Evolutionary conservation across 1,140 invertebrate genomes (phyloP).

Genomic region (Ceratosolen solmsi): DNA sequence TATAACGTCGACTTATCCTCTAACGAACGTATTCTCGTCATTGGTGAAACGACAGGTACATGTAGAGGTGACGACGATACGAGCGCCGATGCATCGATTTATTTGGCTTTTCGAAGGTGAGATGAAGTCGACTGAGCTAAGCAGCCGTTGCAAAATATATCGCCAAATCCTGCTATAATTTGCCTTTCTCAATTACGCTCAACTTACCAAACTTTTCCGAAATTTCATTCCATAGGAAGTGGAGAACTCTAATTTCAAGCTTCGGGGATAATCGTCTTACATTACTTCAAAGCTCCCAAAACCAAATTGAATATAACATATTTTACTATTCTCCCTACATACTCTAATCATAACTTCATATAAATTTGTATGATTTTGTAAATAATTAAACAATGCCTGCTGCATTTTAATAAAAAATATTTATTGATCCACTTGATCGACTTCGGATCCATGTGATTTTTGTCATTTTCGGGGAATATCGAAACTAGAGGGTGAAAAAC

Average conservation of each 20-base stretch:
- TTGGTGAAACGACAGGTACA: background rate
- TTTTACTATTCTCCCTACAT: too few species aligned
- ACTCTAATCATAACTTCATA: too few species aligned
- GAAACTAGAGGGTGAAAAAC: too few species aligned
- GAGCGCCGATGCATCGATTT: background rate
- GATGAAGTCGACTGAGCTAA: background rate
- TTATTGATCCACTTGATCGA: too few species aligned
- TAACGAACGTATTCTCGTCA: constrained; percentile 21
- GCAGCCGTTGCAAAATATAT: background rate
- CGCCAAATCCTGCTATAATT: background rate
- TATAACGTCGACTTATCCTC: background rate
- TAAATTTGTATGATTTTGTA: too few species aligned
- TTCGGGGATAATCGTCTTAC: background rate
- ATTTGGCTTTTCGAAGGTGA: background rate
- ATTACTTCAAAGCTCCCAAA: background rate
- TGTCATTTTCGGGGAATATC: too few species aligned
- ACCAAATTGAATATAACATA: too few species aligned
- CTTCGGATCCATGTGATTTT: too few species aligned
- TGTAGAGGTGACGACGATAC: background rate
- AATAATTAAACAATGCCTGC: too few species aligned
- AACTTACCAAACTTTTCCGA: background rate
- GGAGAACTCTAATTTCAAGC: background rate
- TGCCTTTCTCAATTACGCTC: background rate
- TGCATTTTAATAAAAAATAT: too few species aligned
- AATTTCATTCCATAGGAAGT: background rate